Evolutionary conservation across 1,140 invertebrate genomes (phyloP).

Genomic region (Melitaea cinxia): DNA sequence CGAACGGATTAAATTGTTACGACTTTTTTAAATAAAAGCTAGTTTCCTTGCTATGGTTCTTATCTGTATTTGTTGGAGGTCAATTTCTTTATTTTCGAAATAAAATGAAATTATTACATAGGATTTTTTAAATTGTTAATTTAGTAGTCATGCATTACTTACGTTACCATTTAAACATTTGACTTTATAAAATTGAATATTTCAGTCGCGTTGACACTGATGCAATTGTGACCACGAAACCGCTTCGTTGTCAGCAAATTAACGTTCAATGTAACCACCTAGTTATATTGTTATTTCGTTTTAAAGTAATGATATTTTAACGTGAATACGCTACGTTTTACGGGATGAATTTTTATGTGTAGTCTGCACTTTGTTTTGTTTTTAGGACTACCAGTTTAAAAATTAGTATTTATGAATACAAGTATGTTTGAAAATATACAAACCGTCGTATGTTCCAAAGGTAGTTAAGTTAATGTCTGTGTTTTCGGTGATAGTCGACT

Average conservation of each 20-base stretch:
- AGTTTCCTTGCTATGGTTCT: too few relatives aligned
- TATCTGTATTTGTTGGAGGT: too few relatives aligned
- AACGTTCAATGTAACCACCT: constrained; percentile 39
- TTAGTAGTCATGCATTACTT: neutral
- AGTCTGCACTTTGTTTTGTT: neutral
- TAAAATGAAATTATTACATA: too few relatives aligned
- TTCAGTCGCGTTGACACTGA: constrained; percentile 32
- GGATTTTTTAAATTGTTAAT: too few relatives aligned
- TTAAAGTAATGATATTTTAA: constrained; percentile 8
- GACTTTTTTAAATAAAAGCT: too few relatives aligned
- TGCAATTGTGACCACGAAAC: constrained; percentile 42
- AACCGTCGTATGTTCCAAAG: too few relatives aligned
- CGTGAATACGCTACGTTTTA: neutral
- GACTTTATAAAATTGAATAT: constrained; percentile 39
- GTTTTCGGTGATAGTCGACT: too few relatives aligned
- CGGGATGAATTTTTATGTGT: neutral
- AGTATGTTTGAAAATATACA: too few relatives aligned
- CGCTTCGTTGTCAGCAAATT: constrained; percentile 52
- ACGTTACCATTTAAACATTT: neutral
- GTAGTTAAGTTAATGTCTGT: too few relatives aligned
- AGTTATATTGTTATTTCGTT: constrained; percentile 10
- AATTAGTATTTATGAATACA: too few relatives aligned
- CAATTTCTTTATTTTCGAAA: too few relatives aligned
- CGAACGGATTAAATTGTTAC: too few relatives aligned
- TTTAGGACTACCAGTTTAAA: neutral